Conservation (phyloP, 2,888 invertebrate genomes). For the Epistrophella euchroma region DNA sequence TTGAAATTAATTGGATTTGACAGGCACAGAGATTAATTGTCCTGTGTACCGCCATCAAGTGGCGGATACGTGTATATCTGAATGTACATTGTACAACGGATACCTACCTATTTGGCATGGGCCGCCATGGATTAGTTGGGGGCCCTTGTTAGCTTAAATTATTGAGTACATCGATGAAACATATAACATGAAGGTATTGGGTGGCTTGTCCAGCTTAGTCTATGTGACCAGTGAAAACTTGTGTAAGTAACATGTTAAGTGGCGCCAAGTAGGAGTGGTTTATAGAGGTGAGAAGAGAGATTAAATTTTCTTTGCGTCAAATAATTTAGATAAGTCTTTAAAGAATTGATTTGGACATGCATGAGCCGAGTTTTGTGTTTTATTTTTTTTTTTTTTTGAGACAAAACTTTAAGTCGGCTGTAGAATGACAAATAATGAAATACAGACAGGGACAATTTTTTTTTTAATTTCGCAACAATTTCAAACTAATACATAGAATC, state of each 20-base stretch:
- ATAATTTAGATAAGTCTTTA: slow-evolving; percentile 46
- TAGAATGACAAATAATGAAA: slow-evolving; percentile 29
- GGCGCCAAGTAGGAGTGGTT: slow-evolving; percentile 63
- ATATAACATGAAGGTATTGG: slow-evolving; percentile 9
- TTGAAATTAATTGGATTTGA: slow-evolving; percentile 76
- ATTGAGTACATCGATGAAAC: slow-evolving; percentile 65
- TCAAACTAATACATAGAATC: not conserved
- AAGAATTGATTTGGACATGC: slow-evolving; percentile 38
- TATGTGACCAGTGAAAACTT: slow-evolving; percentile 60
- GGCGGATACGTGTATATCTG: slow-evolving; percentile 60
- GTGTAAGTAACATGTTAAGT: slow-evolving; percentile 67
- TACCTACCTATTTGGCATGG: slow-evolving; percentile 50
- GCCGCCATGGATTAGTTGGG: slow-evolving; percentile 63
- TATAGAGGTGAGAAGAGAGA: slow-evolving; percentile 51
- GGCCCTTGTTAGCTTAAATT: slow-evolving; percentile 74
- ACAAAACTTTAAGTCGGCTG: not conserved
- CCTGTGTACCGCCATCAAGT: slow-evolving; percentile 71
- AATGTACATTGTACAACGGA: slow-evolving; percentile 15
- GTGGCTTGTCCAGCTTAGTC: not conserved
- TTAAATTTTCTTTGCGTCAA: slow-evolving; percentile 50
- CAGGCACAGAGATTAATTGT: slow-evolving; percentile 75
- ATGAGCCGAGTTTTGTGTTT: not conserved
- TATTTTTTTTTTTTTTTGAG: not conserved
- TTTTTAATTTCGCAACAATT: not conserved
- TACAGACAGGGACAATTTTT: not conserved